Base-by-base conservation (phyloP, 2,797 vertebrate species). In the Channa striata region DNA sequence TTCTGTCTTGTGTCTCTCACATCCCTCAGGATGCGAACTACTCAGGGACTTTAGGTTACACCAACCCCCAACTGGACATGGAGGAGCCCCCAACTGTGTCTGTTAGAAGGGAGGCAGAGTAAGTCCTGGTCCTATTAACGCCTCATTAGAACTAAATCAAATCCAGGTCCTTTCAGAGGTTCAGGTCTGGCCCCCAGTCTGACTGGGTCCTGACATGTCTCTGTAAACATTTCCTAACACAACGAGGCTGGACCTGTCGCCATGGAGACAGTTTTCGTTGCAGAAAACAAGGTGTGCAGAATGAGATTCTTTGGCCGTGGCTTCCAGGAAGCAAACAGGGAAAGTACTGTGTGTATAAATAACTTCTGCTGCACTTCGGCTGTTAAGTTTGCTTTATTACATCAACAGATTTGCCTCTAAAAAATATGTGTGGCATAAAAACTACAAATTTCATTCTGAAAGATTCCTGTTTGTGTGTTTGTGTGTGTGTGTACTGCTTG, bases 11-110 rank as follows among this genome's bases (percentile, higher is more conserved):
- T 56, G 6, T 47, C 39, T 34, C 47, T n/a, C n/a, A n/a, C n/a
- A n/a, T n/a, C 12, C 67, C 39, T 49, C 88, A 99, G 97, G 95
- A 97, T 19, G 80, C 75, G 77, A 89, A 59, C 85, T 95, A 88
- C 68, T 83, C 94, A 2, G 92, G 91, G 60, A 93, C 93, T 33
- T 91, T 95, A 68, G 94, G 92, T 42, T 95, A 94, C 73, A 94
- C 95, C 68, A 94, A 93, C 72, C 92, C 95, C 63, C 92, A 93
- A 77, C 81, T 95, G 82, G 91, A 91, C 12, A 75, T 89, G 68
- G 92, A 95, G 71, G 93, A 94, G 11, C 83, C 92, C 25, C 74
- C 90, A 19, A 30, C 74, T 40, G 75, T 86, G 19, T 68, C 79
- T 21, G 71, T 88, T 58, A 89, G 57, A 82, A 87, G 84, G 85